These are phyloP conservation scores for Monarcha castaneiventris DNA, from an alignment of 2,113 vertebrate genomes.

Conservation along the genomic window DNA sequence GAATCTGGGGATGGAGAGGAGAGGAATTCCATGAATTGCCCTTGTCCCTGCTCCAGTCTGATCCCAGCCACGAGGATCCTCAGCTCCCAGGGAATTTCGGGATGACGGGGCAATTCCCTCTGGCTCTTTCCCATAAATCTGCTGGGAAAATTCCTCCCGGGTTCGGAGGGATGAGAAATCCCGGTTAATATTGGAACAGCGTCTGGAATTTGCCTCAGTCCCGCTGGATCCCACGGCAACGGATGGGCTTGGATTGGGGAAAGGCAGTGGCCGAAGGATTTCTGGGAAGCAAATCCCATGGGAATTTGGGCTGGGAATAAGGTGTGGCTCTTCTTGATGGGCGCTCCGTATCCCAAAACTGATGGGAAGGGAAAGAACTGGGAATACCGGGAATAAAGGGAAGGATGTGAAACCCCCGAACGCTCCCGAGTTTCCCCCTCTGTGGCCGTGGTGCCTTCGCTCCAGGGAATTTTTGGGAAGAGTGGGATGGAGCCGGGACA, in stretches of 20 bases:
- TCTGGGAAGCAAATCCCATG: not conserved
- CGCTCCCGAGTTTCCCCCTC: not conserved
- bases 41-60: not conserved
- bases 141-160: not conserved
- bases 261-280: fast-evolving
- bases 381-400: not conserved
- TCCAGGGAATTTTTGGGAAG: not conserved
- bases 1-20: not conserved
- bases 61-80: not conserved
- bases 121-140: not conserved
- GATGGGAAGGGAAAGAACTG: not conserved
- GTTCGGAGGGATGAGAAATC: not conserved
- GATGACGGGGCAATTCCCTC: not conserved
- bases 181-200: not conserved
- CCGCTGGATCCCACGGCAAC: not conserved
- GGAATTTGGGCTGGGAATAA: not conserved
- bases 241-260: not conserved
- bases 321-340: not conserved
- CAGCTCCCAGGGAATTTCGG: fast-evolving
- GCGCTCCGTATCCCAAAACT: not conserved
- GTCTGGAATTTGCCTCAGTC: not conserved
- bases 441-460: not conserved
- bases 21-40: not conserved
- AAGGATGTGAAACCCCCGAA: not conserved
- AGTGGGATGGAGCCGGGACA: not conserved